Base-by-base conservation (phyloP, 1,140 invertebrate genomes). In the Drosophila nannoptera region DNA sequence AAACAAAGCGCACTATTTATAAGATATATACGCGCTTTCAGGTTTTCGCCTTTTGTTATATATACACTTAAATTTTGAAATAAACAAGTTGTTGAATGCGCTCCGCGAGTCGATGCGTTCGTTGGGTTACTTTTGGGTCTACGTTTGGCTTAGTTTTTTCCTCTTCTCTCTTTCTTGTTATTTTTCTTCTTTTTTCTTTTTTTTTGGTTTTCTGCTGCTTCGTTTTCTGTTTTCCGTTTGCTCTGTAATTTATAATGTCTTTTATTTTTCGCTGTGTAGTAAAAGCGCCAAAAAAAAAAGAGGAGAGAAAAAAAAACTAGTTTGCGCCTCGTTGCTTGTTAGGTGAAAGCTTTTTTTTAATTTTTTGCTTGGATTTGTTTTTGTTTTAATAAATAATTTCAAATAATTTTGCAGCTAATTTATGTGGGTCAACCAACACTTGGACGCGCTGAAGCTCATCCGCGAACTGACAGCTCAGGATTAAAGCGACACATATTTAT, bases 1-100 rank as follows among this genome's bases (percentile, higher is more conserved):
- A 84, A 77, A 86, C 80, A 84, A 86, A 74, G 81, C 80, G 77
- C 81, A 84, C 81, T 86, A 80, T 84, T 84, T 84, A 86, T 80
- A 82, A 76, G 69, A 83, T 73, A 80, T 73, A 82, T 70, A 84
- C 82, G 61, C 71, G 81, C 65, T 86, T 84, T 77, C 49, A 73
- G 73, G 63, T 65, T 69, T 80, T 78, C 35, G 43, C 45, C 42
- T 65, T 69, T 69, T 69, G 66, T 64, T 80, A 55, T 80, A 59
- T 70, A 64, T 81, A 75, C 70, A 77, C 74, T 68, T 76, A 72
- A 77, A 73, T 86, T 86, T 86, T 86, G 81, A 86, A 86, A 86
- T 86, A 86, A 86, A 86, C 81, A 86, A 86, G 81, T 86, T 86
- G 80, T 73, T 82, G 80, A 84, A 76, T 81, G 73, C 73, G 73